Conservation (phyloP, 2,797 vertebrate species). For the Sebastes baramenuke region DNA sequence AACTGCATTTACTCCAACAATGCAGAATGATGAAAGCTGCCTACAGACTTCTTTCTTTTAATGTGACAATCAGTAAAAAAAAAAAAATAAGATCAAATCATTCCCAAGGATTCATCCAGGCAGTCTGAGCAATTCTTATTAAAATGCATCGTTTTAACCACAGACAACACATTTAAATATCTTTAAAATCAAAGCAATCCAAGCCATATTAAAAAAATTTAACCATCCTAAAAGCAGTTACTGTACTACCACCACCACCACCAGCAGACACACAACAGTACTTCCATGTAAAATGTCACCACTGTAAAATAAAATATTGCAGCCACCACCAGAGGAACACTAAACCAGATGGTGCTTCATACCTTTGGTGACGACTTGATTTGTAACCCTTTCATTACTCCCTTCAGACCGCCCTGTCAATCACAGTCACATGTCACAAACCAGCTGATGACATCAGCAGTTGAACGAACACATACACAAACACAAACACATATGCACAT, state of each 20-base stretch:
- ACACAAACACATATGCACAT: background rate
- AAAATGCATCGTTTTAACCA: background rate
- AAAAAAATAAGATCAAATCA: background rate
- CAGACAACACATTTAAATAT: background rate
- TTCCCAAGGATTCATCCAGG: background rate
- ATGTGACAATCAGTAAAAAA: background rate
- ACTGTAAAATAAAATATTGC: background rate
- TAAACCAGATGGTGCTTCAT: background rate
- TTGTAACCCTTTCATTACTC: conserved; percentile 56
- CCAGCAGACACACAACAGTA: background rate
- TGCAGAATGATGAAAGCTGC: background rate
- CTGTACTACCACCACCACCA: background rate
- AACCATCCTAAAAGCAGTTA: background rate
- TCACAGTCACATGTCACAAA: conserved; percentile 46
- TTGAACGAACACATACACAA: background rate
- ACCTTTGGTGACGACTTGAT: conserved; percentile 64
- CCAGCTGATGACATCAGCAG: background rate
- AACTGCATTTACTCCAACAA: too few species aligned
- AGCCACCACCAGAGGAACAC: conserved; percentile 13
- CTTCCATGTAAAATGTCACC: background rate
- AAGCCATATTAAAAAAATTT: rapidly evolving
- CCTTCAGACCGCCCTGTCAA: conserved; percentile 57
- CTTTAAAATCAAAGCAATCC: background rate
- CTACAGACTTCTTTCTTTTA: background rate
- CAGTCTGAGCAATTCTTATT: background rate